phyloP scores from a whole-genome alignment of 2,113 vertebrate species.

The Oenanthe melanoleuca region DNA sequence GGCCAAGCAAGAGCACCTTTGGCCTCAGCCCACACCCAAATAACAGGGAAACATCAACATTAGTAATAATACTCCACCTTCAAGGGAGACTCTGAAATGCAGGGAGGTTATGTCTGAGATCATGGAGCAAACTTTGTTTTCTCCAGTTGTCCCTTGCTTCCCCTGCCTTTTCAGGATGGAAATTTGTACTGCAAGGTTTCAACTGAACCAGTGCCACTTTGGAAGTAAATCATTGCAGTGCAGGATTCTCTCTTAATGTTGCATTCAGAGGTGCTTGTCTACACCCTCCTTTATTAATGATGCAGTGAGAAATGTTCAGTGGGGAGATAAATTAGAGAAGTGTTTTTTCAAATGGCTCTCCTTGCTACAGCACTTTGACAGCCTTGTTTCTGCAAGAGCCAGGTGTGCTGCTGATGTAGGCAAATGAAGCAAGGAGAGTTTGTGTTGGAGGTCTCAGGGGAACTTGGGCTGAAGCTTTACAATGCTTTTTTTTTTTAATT shows the following conservation, averaged over 20 bases:
- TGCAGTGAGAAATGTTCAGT: background rate
- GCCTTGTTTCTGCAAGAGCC: background rate
- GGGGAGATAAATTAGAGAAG: background rate
- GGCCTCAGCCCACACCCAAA: slow-evolving; percentile 3
- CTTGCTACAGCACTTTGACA: background rate
- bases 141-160: background rate
- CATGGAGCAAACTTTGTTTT: background rate
- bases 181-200: background rate
- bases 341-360: background rate
- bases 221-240: background rate
- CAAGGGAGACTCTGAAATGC: background rate
- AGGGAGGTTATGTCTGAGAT: background rate
- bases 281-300: background rate
- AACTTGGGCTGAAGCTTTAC: background rate
- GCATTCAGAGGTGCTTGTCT: background rate
- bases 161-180: background rate
- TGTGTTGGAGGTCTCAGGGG: background rate
- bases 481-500: background rate
- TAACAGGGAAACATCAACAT: background rate
- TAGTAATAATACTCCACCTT: background rate
- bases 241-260: background rate
- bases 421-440: background rate
- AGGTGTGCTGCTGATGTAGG: background rate
- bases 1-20: background rate
- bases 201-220: background rate